These are phyloP conservation scores for Nasua narica DNA, from an alignment of 2,797 vertebrate genomes.

Conservation along the genomic window DNA sequence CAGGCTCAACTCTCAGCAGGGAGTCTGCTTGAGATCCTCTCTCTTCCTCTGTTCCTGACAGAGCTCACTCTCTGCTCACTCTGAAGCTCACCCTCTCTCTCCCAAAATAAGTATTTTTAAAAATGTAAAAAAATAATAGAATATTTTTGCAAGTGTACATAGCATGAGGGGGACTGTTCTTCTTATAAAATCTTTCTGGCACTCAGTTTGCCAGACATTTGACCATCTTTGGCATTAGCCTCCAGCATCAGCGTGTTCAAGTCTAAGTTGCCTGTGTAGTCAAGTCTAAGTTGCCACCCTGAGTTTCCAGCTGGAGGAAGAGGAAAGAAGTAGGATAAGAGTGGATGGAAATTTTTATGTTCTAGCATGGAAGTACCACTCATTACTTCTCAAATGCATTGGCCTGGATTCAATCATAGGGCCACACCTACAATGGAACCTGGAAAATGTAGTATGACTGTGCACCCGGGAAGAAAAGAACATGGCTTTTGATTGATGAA, in stretches of 20 bases:
- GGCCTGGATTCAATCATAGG: not conserved
- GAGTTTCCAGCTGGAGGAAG: not conserved
- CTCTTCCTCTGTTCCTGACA: not conserved
- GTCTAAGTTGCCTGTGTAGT: too few relatives aligned
- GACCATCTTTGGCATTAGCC: not conserved
- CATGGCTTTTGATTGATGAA: not conserved
- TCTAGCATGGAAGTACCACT: rapidly evolving
- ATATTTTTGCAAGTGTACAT: not conserved
- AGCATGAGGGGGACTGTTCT: not conserved
- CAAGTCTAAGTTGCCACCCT: not conserved
- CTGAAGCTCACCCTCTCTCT: too few relatives aligned
- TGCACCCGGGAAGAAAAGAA: not conserved
- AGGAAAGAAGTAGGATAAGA: not conserved
- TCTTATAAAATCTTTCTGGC: not conserved
- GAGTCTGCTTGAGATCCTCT: not conserved
- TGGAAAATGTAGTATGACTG: not conserved
- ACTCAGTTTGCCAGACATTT: not conserved
- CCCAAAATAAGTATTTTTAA: not conserved
- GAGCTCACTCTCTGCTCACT: not conserved
- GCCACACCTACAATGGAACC: not conserved
- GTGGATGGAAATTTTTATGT: not conserved
- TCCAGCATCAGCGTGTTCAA: not conserved
- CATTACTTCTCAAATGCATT: not conserved
- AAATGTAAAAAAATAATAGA: not conserved
- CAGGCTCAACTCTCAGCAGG: not conserved